phyloP scores from a whole-genome alignment of 2,888 invertebrate species.

The Fabriciana adippe region DNA sequence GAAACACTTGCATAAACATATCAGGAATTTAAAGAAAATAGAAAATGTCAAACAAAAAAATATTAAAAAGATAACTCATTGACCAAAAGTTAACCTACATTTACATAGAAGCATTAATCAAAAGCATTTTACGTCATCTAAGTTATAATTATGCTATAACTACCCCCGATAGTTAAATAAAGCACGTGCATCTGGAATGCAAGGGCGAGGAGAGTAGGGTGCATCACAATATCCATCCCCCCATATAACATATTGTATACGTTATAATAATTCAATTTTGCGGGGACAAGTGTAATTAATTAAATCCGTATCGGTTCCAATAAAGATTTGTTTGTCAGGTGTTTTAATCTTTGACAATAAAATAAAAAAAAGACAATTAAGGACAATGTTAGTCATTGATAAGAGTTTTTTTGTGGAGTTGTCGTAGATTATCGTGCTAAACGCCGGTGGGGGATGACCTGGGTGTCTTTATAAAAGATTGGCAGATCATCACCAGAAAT shows the following conservation, averaged over 20 bases:
- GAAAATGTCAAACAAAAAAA: background rate
- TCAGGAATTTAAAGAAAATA: too few relatives aligned
- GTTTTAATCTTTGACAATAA: conserved; percentile 32
- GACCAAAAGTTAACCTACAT: conserved; percentile 11
- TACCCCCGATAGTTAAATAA: conserved; percentile 44
- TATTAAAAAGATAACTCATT: background rate
- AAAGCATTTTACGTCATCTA: conserved; percentile 42
- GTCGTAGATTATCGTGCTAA: too few relatives aligned
- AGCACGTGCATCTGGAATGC: conserved; percentile 65
- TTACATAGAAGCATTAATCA: conserved; percentile 38
- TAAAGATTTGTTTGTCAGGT: conserved; percentile 48
- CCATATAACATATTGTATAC: conserved; percentile 50
- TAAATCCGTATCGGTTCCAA: conserved; percentile 44
- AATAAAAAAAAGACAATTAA: too few relatives aligned
- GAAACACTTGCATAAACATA: too few relatives aligned
- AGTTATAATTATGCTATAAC: conserved; percentile 47
- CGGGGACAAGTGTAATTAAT: conserved; percentile 50
- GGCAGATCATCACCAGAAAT: too few relatives aligned
- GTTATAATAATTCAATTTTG: conserved; percentile 65
- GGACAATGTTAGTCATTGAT: too few relatives aligned
- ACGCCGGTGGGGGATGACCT: too few relatives aligned
- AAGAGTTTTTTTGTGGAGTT: too few relatives aligned
- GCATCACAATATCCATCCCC: conserved; percentile 51
- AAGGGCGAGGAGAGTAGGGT: conserved; percentile 49
- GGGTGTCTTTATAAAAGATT: too few relatives aligned